Evolutionary conservation across 2,113 vertebrate species (phyloP), one percentile per base, ranked within the genome.

Genomic region (Percopsis transmontana): DNA sequence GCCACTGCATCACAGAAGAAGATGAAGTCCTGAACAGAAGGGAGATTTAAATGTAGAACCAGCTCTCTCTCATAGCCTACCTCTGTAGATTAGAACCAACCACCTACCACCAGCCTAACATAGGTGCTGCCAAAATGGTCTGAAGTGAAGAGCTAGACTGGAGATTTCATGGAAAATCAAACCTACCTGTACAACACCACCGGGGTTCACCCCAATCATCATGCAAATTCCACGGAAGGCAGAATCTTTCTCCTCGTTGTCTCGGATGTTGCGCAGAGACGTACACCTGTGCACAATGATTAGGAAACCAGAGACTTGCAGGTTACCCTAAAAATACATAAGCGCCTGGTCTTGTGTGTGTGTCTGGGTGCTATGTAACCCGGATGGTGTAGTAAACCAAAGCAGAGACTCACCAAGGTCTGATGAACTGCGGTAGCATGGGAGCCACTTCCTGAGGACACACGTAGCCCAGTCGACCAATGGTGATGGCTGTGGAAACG

Each of bases 1-100:
- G 96, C 96, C 80, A 97, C 95, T 0, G 96, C 96, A 0, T 97
- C 96, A 64, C 96, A 97, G 92, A 97, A 97, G 89, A 97, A 97
- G 84, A 97, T 97, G 84, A 97, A 97, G 79, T 97, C 96, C 96
- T 97, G 79, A 45, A 39, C 8, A 66, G 41, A 72, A 2, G 47
- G 33, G 10, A 21, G 14, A 58, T 14, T 2, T 45, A 12, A 3
- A 16, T 9, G 12, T 45, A n/a, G n/a, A n/a, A n/a, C n/a, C n/a
- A n/a, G n/a, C n/a, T n/a, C n/a, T n/a, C n/a, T n/a, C n/a, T n/a
- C n/a, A n/a, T n/a, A n/a, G n/a, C n/a, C n/a, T n/a, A n/a, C n/a
- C n/a, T n/a, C n/a, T n/a, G n/a, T n/a, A n/a, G n/a, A n/a, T n/a
- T n/a, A n/a, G n/a, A n/a, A n/a, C n/a, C n/a, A n/a, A n/a, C n/a